Base-by-base conservation (phyloP, 2,888 invertebrate genomes). In the Seira sanloemensis region DNA sequence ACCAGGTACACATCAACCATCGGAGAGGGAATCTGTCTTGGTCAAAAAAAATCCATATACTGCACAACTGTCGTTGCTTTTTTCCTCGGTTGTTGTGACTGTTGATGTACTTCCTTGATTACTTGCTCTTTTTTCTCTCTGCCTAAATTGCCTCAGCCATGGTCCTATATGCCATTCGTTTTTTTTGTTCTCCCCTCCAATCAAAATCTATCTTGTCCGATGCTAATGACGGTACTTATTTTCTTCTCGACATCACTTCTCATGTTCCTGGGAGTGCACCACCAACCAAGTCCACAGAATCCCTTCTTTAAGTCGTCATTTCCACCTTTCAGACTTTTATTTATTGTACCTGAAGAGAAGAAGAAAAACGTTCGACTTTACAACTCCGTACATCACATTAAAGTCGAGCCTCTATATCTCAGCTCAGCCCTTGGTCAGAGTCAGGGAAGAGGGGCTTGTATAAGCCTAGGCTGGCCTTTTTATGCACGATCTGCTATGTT, bases 171-270 rank as follows among this genome's bases (percentile, higher is more conserved):
- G n/a, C n/a, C n/a, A n/a, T n/a, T n/a, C n/a, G n/a, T n/a, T n/a
- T n/a, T n/a, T n/a, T n/a, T 79, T 65, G 24, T 78, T 37, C 16
- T 67, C n/a, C 62, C 62, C 7, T 21, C 62, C 62, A 72, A 80
- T 74, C 58, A 25, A 66, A 74, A 50, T 46, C 26, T 69, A 58
- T 46, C 71, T 82, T 46, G 46, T 58, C 25, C 23, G 68, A 81
- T 62, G 58, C 75, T 46, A 75, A 81, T 71, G 69, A 75, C 58
- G 74, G 76, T 62, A 62, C 62, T 62, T 62, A 62, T 62, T 62
- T 62, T 62, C n/a, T 2, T 21, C 62, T 62, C 62, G 62, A 62
- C 62, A 62, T 62, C 62, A 37, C 37, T 62, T 21, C 62, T 23
- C 21, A 62, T 62, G 62, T 62, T 62, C 62, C 21, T 62, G 62